phyloP scores from a whole-genome alignment of 2,888 invertebrate genomes.

The Chymomyza amoena region DNA sequence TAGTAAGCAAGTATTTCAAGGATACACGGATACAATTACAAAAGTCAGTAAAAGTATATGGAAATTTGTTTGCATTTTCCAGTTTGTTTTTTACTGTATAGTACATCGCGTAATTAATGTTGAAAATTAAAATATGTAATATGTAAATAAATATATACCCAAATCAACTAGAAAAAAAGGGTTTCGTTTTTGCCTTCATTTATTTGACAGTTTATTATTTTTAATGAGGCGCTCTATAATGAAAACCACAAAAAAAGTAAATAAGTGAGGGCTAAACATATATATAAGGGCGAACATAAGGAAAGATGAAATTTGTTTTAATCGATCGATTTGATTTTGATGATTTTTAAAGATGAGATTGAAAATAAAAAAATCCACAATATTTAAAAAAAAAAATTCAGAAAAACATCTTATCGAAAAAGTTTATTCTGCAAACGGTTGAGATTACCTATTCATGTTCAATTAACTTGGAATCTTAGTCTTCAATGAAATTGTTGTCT shows the following conservation, averaged over 20 bases:
- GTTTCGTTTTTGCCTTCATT: conserved; percentile 44
- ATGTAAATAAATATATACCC: not conserved
- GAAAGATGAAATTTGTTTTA: no score
- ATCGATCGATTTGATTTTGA: no score
- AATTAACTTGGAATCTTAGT: no score
- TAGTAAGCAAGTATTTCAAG: conserved; percentile 50
- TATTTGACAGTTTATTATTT: conserved; percentile 68
- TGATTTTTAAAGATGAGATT: no score
- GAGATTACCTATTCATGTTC: no score
- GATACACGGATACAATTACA: conserved; percentile 68
- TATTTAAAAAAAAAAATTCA: no score
- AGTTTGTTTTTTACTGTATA: not conserved
- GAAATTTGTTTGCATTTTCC: not conserved
- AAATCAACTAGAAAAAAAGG: conserved; percentile 25
- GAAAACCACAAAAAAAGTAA: not conserved
- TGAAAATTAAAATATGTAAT: conserved; percentile 45
- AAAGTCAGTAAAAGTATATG: conserved; percentile 27
- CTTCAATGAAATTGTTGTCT: no score
- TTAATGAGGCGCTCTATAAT: conserved; percentile 67
- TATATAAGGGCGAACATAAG: no score
- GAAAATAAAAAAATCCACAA: no score
- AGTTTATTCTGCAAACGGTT: no score
- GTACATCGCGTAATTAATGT: conserved; percentile 62
- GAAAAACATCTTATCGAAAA: no score
- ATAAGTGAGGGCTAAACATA: not conserved